These are phyloP conservation scores for Malurus splendens DNA, from an alignment of 2,797 vertebrate species.

Conservation along the genomic window DNA sequence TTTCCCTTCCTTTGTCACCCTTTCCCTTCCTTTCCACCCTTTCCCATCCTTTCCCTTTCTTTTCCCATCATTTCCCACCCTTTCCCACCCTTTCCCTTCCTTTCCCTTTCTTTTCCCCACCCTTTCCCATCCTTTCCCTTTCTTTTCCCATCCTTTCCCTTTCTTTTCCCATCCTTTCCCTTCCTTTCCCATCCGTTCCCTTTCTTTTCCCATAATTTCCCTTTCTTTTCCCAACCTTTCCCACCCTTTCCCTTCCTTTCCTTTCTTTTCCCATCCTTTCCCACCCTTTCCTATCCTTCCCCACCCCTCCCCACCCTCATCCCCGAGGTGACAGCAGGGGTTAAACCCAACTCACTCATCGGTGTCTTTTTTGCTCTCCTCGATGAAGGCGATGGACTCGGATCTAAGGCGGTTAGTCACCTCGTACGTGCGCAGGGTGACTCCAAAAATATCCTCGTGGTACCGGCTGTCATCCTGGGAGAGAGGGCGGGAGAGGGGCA, in stretches of 20 bases:
- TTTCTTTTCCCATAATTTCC: too few species aligned
- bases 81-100: too few species aligned
- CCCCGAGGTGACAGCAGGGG: background rate
- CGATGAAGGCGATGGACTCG: conserved; percentile 97
- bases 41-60: background rate
- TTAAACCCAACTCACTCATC: conserved; percentile 84
- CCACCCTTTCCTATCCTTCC: background rate
- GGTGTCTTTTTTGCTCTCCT: conserved; percentile 93
- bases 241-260: too few species aligned
- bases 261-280: background rate
- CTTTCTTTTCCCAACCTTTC: too few species aligned
- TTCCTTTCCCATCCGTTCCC: too few species aligned
- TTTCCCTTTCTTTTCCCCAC: too few species aligned
- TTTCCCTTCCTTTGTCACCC: background rate
- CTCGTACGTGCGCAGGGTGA: conserved; percentile 94
- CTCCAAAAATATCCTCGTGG: conserved; percentile 97
- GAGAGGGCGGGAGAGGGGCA: background rate
- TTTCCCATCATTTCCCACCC: too few species aligned
- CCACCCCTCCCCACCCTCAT: background rate
- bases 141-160: too few species aligned
- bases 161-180: too few species aligned
- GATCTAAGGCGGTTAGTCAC: conserved; percentile 97
- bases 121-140: too few species aligned
- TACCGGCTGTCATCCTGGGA: conserved; percentile 93
- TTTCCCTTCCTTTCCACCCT: background rate